A percentile compares a stretch with the other conserved stretches of the same genome.
phyloP scores from a whole-genome alignment of 2,888 invertebrate species.

The Dynastes maya region DNA sequence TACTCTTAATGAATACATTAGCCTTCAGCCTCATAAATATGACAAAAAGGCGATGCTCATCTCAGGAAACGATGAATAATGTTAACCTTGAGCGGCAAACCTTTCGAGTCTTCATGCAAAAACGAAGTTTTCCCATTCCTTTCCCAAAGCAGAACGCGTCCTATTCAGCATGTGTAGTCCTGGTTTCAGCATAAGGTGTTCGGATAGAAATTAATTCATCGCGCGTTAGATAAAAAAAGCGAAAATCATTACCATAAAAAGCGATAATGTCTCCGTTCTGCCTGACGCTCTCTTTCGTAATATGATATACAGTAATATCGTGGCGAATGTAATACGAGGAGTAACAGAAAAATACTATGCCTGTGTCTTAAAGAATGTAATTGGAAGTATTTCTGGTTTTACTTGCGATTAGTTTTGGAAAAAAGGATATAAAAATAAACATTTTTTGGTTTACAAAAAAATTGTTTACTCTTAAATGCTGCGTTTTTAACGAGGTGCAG shows the following conservation, averaged over 20 bases:
- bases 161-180: not conserved
- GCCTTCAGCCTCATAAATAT: too few species aligned
- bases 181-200: not conserved
- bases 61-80: not conserved
- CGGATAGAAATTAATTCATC: constrained; percentile 41
- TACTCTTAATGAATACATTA: too few species aligned
- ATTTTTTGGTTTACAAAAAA: too few species aligned
- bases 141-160: not conserved
- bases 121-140: not conserved
- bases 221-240: constrained; percentile 37
- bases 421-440: too few species aligned
- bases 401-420: too few species aligned
- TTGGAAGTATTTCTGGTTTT: too few species aligned
- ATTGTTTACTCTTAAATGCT: too few species aligned
- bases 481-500: too few species aligned
- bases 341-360: too few species aligned
- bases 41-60: not conserved
- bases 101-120: not conserved
- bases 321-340: not conserved
- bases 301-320: not conserved
- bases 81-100: too few species aligned
- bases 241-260: constrained; percentile 62
- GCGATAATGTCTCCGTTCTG: constrained; percentile 61
- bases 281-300: not conserved
- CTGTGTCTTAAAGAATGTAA: too few species aligned